Evolutionary conservation across 2,113 vertebrate species (phyloP).

Genomic region (Emydura subglobosa): DNA sequence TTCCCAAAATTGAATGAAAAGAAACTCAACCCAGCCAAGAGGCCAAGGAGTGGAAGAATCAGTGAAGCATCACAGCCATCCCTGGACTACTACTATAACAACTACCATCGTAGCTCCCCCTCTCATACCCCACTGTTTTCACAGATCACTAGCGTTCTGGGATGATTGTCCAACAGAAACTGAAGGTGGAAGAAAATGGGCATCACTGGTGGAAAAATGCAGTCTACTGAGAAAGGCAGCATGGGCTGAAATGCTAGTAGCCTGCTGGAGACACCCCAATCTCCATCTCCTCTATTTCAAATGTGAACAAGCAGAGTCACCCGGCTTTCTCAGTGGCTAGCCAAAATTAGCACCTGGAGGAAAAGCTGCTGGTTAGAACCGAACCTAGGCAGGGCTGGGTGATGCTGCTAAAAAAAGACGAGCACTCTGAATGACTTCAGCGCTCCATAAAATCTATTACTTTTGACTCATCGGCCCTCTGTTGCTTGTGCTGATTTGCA

Average conservation of each 20-base stretch:
- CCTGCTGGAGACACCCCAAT: background rate
- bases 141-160: background rate
- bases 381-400: no score
- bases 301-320: background rate
- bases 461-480: background rate
- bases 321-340: background rate
- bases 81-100: background rate
- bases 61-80: background rate
- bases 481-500: background rate
- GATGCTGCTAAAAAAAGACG: background rate
- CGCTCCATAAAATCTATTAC: background rate
- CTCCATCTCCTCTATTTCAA: no score
- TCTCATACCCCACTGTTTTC: no score
- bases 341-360: background rate
- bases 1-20: background rate
- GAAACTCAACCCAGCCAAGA: background rate
- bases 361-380: background rate
- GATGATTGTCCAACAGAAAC: background rate
- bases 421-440: background rate
- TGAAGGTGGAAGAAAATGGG: background rate
- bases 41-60: background rate
- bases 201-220: background rate
- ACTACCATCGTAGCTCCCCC: background rate
- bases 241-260: background rate
- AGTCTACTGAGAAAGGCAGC: background rate